Conservation (phyloP, 2,888 invertebrate genomes). For the Cenopis cana region DNA sequence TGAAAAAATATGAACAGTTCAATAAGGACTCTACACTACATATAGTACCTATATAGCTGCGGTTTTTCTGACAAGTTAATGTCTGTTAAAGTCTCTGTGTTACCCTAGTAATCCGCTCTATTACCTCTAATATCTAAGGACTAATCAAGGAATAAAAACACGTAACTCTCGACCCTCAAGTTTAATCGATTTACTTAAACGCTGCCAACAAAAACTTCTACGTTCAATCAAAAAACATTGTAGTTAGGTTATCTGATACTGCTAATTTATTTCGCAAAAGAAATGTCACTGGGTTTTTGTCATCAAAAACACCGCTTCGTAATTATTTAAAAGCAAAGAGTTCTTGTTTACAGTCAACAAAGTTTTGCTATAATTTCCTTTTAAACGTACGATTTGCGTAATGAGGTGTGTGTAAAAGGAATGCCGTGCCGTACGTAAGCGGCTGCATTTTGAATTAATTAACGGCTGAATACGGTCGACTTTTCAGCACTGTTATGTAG, state of each 20-base stretch:
- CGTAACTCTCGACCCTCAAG: neutral
- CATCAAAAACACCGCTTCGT: constrained; percentile 26
- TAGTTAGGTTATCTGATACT: neutral
- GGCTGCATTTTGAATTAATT: constrained; percentile 22
- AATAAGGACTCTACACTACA: too few relatives aligned
- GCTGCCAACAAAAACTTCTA: constrained; percentile 7
- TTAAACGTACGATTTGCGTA: constrained; percentile 31
- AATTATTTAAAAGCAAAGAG: constrained; percentile 26
- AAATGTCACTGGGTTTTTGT: constrained; percentile 19
- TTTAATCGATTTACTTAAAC: neutral
- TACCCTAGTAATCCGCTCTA: too few relatives aligned
- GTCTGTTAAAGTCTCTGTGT: too few relatives aligned
- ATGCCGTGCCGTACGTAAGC: constrained; percentile 30
- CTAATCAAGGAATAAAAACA: neutral
- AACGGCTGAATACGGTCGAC: neutral
- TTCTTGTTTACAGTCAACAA: constrained; percentile 29
- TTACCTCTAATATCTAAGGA: neutral
- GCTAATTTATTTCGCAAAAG: constrained; percentile 22
- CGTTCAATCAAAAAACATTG: constrained; percentile 14
- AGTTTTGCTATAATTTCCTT: constrained; percentile 26
- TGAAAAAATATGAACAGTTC: neutral
- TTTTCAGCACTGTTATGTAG: neutral
- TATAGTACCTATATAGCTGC: too few relatives aligned
- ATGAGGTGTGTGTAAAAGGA: constrained; percentile 19
- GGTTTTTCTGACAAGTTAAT: neutral